phyloP scores from a whole-genome alignment of 2,797 vertebrate species.

The Amphiprion clarkii region DNA sequence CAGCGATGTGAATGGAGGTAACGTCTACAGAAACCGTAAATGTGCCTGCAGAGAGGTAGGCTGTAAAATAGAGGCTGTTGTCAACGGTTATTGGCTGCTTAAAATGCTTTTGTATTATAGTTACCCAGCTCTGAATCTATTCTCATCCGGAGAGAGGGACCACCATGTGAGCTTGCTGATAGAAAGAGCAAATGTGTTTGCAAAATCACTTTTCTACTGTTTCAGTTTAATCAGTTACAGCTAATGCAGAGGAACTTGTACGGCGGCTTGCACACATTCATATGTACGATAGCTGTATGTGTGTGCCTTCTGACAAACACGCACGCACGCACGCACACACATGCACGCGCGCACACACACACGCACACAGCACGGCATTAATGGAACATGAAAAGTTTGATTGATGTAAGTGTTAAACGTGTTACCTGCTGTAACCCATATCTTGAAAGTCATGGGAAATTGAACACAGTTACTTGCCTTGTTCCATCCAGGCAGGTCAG shows the following conservation, averaged over 20 bases:
- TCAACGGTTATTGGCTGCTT: conserved; percentile 10
- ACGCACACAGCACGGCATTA: not conserved
- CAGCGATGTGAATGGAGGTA: not conserved
- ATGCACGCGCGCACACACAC: not conserved
- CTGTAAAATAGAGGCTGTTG: conserved; percentile 1
- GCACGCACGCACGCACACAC: not conserved
- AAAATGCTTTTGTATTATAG: conserved; percentile 2
- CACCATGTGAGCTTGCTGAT: conserved; percentile 16
- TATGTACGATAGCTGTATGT: not conserved
- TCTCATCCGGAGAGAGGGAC: conserved; percentile 2
- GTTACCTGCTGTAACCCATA: conserved; percentile 27
- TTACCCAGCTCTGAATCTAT: conserved; percentile 14
- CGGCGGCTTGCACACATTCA: conserved; percentile 14
- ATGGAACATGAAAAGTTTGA: conserved; percentile 51
- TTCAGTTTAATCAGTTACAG: conserved; percentile 33
- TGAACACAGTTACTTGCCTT: conserved; percentile 48
- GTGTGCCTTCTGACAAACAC: conserved; percentile 1
- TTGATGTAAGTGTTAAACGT: conserved; percentile 38
- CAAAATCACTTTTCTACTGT: conserved; percentile 10
- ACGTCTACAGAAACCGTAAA: conserved; percentile 1
- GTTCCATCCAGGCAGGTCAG: conserved; percentile 57
- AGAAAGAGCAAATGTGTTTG: conserved; percentile 33
- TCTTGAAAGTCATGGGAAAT: conserved; percentile 57
- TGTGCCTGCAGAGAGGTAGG: not conserved
- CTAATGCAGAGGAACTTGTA: conserved; percentile 32